Percentiles rank a stretch among this genome's conserved stretches.
Conservation (phyloP, 2,113 vertebrate species). For the Vidua chalybeata region DNA sequence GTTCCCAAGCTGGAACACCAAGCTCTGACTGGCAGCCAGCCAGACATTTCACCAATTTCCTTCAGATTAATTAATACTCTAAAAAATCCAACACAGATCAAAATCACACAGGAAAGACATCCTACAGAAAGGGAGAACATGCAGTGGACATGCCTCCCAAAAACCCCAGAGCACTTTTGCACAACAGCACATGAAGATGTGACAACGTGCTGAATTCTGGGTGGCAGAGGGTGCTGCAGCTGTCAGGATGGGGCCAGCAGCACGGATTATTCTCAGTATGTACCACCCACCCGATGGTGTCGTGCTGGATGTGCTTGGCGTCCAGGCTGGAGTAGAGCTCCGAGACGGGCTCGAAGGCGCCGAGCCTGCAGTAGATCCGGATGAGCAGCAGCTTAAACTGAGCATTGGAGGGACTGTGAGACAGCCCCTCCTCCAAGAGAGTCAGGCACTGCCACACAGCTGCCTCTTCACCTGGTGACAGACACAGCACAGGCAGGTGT, state of each 20-base stretch:
- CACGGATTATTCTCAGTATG: constrained; percentile 70
- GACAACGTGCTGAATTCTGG: not conserved
- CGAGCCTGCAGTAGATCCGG: constrained; percentile 91
- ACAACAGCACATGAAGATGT: accelerated
- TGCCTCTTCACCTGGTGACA: constrained; percentile 82
- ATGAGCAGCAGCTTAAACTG: constrained; percentile 98
- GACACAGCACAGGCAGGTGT: not conserved
- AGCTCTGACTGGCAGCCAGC: not conserved
- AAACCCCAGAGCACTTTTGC: not conserved
- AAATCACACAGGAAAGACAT: not conserved
- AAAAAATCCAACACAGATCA: not conserved
- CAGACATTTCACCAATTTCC: not conserved
- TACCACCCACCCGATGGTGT: constrained; percentile 94
- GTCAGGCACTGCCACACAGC: constrained; percentile 87
- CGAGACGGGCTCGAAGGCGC: constrained; percentile 93
- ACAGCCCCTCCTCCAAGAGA: constrained; percentile 88
- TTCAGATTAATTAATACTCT: not conserved
- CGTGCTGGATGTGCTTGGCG: constrained; percentile 97
- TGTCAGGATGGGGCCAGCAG: not conserved
- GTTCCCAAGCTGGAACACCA: not conserved
- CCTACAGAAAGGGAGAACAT: not conserved
- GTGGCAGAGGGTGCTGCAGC: not conserved
- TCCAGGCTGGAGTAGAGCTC: constrained; percentile 97
- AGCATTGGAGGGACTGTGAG: constrained; percentile 90
- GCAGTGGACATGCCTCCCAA: accelerated